A percentile compares a stretch with the other conserved stretches of the same genome.
Conservation (phyloP, 2,888 invertebrate species). For the Lasiommata megera region DNA sequence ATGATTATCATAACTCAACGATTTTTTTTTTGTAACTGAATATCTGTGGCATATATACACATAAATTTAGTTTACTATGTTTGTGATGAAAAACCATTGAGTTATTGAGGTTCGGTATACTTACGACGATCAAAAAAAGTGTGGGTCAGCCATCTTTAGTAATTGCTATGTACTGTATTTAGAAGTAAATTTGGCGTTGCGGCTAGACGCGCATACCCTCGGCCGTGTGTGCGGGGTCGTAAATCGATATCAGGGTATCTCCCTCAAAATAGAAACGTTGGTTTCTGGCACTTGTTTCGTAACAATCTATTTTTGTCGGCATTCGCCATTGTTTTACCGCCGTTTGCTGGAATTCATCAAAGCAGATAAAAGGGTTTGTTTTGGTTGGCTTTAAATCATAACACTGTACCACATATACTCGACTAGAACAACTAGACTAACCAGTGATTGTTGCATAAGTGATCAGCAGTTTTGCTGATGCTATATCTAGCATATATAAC, state of each 20-base stretch:
- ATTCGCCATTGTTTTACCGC: not conserved
- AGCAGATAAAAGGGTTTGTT: not conserved
- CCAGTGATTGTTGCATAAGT: no score
- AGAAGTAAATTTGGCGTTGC: not conserved
- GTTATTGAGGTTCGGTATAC: not conserved
- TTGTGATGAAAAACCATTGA: no score
- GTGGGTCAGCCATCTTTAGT: no score
- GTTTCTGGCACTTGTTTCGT: slow-evolving; percentile 49
- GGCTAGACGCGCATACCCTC: not conserved
- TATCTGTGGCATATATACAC: no score
- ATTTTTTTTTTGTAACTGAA: no score
- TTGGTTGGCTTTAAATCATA: not conserved
- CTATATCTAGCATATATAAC: no score
- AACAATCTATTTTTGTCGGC: slow-evolving; percentile 5
- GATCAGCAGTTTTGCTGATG: no score
- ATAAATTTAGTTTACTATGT: no score
- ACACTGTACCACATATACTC: no score
- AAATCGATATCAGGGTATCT: slow-evolving; percentile 78
- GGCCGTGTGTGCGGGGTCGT: slow-evolving; percentile 14
- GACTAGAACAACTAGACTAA: no score
- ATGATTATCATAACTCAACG: no score
- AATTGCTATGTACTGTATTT: not conserved
- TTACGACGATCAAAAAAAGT: no score
- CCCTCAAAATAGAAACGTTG: slow-evolving; percentile 44
- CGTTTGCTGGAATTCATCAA: not conserved